Conservation (phyloP, 2,797 vertebrate genomes). For the Halcyon smyrnensis region DNA sequence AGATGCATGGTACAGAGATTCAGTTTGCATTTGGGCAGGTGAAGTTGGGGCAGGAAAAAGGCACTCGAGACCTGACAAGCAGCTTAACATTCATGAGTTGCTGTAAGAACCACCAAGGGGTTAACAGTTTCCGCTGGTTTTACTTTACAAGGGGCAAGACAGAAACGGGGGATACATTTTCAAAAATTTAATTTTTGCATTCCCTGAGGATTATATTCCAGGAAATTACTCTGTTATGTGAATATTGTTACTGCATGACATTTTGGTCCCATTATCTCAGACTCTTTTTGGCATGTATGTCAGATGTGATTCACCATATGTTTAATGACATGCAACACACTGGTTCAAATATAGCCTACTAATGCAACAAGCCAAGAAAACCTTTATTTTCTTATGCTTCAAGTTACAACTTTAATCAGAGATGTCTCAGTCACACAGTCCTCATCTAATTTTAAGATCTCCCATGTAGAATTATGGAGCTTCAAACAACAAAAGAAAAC, state of each 20-base stretch:
- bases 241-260: background rate
- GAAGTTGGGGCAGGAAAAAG: background rate
- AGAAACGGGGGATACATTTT: background rate
- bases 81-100: background rate
- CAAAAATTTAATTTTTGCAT: background rate
- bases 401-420: constrained; percentile 32
- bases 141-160: background rate
- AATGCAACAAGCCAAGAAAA: background rate
- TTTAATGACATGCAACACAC: background rate
- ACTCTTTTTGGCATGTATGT: constrained; percentile 7
- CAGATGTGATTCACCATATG: constrained; percentile 26
- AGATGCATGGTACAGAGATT: background rate
- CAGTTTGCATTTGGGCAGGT: background rate
- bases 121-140: background rate
- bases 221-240: constrained; percentile 18
- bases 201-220: constrained; percentile 30
- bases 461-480: background rate
- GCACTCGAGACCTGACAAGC: background rate
- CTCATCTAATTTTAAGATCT: background rate
- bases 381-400: constrained; percentile 1
- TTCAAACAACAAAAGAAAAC: constrained; percentile 11
- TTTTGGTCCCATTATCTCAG: constrained; percentile 59
- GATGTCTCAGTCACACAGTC: constrained; percentile 2
- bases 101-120: background rate
- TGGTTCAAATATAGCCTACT: constrained; percentile 12